phyloP scores from a whole-genome alignment of 2,113 vertebrate genomes.

The Phainopepla nitens region DNA sequence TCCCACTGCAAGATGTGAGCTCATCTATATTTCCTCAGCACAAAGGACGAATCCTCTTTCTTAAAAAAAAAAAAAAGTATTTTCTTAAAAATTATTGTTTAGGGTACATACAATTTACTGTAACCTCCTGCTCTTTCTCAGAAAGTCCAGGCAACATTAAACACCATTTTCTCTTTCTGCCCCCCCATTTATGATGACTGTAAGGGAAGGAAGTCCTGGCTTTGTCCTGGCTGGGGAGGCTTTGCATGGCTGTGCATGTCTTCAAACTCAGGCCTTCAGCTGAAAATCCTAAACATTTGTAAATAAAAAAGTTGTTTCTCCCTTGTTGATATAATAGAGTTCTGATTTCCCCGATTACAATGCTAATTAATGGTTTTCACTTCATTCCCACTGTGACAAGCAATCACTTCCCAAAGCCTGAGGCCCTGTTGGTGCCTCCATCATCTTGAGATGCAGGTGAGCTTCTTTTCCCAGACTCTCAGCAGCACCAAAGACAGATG shows the following conservation, averaged over 20 bases:
- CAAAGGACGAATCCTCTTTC: neutral
- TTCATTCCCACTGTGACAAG: neutral
- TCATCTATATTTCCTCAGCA: neutral
- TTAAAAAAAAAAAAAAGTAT: neutral
- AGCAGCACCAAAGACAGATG: neutral
- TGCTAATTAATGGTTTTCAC: neutral
- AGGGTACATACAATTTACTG: neutral
- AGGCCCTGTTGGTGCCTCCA: neutral
- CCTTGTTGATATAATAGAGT: neutral
- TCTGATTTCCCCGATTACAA: neutral
- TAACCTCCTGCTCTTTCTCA: neutral
- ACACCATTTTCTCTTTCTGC: neutral
- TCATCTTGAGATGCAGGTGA: neutral
- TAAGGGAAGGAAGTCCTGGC: neutral
- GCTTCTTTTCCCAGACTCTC: neutral
- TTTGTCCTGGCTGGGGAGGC: neutral
- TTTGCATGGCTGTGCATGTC: neutral
- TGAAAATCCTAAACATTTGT: neutral
- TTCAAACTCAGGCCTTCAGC: neutral
- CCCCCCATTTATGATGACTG: neutral
- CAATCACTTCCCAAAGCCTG: neutral
- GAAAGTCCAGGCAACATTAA: neutral
- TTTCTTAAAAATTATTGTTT: neutral
- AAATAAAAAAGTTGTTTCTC: neutral
- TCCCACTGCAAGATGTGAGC: neutral